Base-by-base conservation (phyloP, 2,113 vertebrate species). In the Coptodon bakossiorum region DNA sequence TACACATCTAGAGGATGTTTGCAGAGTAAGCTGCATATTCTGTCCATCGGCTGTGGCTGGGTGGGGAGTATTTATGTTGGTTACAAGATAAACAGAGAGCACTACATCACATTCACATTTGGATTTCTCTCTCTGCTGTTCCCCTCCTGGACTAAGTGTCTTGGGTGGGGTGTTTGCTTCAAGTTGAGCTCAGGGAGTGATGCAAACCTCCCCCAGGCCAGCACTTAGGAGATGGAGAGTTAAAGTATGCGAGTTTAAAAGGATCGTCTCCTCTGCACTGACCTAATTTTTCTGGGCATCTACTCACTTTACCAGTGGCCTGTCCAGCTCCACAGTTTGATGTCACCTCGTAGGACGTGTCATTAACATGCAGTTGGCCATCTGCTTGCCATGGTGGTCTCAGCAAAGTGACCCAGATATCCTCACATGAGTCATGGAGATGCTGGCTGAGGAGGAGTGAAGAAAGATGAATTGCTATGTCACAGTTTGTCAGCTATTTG, bases 61-160 rank as follows among this genome's bases (percentile, higher is more conserved):
- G 92, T 90, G 92, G 93, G 84, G 84, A 88, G 73, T 93, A 59
- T 95, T 95, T 95, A 92, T 95, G 93, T 95, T 95, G 76, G 95
- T 94, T 91, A 95, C 95, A 90, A 91, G 80, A 89, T 95, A 95
- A 94, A 96, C 94, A 95, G 5, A 22, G 48, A 83, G 81, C 17
- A 24, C 63, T 84, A 24, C 81, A 52, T 82, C 85, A 89, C 89
- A 80, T 66, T 80, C 73, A 45, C 76, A 57, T 57, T 86, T 87
- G 68, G 56, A 85, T 86, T 76, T 85, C 10, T 80, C 34, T 85
- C 7, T 66, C 59, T 73, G 84, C 88, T 66, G 78, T 36, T 80
- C 84, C 66, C 73, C 90, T 88, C 36, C 61, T 78, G 90, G 91
- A 80, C 73, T 36, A 83, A 16, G 57, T 45, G 29, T 86, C 52